Conservation (phyloP, 1,140 invertebrate species). For the Hydropsyche tenuis region DNA sequence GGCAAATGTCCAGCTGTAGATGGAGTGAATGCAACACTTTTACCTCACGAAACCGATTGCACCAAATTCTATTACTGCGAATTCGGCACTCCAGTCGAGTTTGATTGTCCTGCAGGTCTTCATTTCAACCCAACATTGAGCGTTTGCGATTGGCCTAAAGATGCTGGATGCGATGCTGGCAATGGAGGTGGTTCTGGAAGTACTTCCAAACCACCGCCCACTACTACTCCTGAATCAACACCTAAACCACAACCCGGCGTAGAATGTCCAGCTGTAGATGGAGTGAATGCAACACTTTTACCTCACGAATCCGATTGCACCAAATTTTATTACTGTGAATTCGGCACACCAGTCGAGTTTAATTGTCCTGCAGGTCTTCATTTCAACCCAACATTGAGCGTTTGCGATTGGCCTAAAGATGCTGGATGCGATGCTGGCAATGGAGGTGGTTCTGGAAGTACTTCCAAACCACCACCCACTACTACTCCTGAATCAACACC, state of each 20-base stretch:
- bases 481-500: neutral
- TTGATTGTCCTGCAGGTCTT: slow-evolving; percentile 56
- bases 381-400: slow-evolving; percentile 53
- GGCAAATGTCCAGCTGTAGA: slow-evolving; percentile 17
- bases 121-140: slow-evolving; percentile 54
- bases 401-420: slow-evolving; percentile 33
- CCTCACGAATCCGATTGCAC: slow-evolving; percentile 57
- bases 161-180: neutral
- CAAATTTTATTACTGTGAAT: slow-evolving; percentile 60
- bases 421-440: slow-evolving; percentile 37
- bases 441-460: too few species aligned
- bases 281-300: slow-evolving; percentile 39
- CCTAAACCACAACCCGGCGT: too few species aligned
- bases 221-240: too few species aligned
- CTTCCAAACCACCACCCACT: neutral
- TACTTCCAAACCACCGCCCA: too few species aligned
- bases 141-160: neutral
- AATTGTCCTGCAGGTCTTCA: slow-evolving; percentile 56
- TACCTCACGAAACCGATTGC: slow-evolving; percentile 57
- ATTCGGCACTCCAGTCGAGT: slow-evolving; percentile 52
- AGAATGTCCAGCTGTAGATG: slow-evolving; percentile 16
- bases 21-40: neutral
- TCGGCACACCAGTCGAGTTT: slow-evolving; percentile 53
- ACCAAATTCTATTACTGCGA: slow-evolving; percentile 60
- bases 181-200: too few species aligned